These are phyloP conservation scores for Laterallus jamaicensis DNA, from an alignment of 2,113 vertebrate species.

Conservation along the genomic window DNA sequence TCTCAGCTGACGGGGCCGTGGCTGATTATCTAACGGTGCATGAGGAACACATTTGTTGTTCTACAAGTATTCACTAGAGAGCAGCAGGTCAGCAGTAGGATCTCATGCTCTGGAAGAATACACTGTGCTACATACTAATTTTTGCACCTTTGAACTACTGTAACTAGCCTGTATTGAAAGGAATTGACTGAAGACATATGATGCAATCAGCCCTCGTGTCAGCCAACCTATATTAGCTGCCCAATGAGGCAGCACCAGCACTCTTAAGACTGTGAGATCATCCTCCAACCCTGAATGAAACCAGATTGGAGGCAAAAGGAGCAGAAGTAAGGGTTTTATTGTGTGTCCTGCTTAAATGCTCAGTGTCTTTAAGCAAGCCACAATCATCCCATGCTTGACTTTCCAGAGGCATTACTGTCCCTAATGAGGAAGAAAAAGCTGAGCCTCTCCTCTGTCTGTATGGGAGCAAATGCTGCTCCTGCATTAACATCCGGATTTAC, in stretches of 20 bases:
- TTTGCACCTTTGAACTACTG: not conserved
- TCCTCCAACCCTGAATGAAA: not conserved
- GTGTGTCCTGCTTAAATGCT: not conserved
- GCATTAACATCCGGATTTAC: not conserved
- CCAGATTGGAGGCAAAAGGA: not conserved
- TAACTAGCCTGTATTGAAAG: not conserved
- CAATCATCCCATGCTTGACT: not conserved
- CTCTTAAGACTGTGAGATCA: not conserved
- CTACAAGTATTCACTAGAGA: conserved; percentile 3
- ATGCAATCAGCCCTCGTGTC: not conserved
- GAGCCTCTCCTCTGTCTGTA: not conserved
- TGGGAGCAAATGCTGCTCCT: not conserved
- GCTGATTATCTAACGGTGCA: conserved; percentile 13
- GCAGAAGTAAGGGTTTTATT: not conserved
- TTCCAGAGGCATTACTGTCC: not conserved
- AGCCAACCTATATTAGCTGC: not conserved
- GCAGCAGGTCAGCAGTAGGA: not conserved
- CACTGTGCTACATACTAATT: not conserved
- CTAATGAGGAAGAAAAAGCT: not conserved
- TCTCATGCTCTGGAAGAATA: conserved; percentile 28
- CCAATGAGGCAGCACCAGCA: not conserved
- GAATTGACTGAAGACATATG: not conserved
- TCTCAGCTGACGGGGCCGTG: not conserved
- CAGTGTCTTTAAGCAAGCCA: not conserved
- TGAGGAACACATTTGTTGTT: conserved; percentile 8